Conservation (phyloP, 1,140 invertebrate species). For the Ceratina japonica region DNA sequence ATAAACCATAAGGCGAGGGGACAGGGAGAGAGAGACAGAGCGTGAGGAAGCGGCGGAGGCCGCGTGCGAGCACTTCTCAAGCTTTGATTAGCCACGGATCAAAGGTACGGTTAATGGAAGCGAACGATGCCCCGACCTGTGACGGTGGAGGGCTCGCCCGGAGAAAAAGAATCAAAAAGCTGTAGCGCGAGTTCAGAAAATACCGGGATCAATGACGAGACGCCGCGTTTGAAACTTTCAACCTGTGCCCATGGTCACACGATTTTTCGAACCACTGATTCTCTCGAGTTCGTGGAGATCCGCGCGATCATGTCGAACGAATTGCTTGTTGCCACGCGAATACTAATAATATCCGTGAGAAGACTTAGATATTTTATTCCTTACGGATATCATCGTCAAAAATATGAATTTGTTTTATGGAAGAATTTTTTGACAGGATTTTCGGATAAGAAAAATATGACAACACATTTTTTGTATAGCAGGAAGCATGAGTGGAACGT, state of each 20-base stretch:
- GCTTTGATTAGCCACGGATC: constrained; percentile 64
- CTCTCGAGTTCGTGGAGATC: background rate
- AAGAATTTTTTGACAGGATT: too few relatives aligned
- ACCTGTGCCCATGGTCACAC: background rate
- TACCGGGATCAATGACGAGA: background rate
- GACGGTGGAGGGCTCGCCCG: constrained; percentile 8
- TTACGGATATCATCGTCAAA: too few relatives aligned
- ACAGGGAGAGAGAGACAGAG: background rate
- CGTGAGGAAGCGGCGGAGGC: background rate
- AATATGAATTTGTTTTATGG: too few relatives aligned
- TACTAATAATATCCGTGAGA: too few relatives aligned
- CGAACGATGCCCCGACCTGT: constrained; percentile 42
- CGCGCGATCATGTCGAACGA: background rate
- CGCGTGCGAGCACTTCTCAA: constrained; percentile 22
- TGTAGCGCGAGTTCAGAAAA: constrained; percentile 1
- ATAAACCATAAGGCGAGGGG: background rate
- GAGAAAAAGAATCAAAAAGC: constrained; percentile 46
- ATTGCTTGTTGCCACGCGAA: background rate
- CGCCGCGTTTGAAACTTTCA: constrained; percentile 37
- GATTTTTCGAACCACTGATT: constrained; percentile 32
- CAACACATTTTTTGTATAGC: too few relatives aligned
- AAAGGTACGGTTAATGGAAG: constrained; percentile 62
- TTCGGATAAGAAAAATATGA: too few relatives aligned
- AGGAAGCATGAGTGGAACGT: too few relatives aligned
- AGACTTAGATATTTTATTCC: too few relatives aligned